A percentile compares a stretch with the other conserved stretches of the same genome.
Conservation (phyloP, 53 echinoderm and acorn worm genomes). For the Zoroaster sp. region DNA sequence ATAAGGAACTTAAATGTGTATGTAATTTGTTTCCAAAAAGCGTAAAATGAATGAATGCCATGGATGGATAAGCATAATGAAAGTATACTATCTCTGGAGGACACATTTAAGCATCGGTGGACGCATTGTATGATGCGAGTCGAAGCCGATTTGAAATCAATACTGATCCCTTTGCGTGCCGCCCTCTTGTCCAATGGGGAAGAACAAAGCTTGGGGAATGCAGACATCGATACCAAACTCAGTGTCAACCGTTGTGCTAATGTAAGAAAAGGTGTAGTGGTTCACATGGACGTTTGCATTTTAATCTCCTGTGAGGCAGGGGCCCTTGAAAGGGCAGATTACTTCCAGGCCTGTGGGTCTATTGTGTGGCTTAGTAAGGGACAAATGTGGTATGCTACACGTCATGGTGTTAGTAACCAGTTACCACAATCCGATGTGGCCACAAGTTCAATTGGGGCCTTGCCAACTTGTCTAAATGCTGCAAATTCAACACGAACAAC, state of each 20-base stretch:
- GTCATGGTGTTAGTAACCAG: constrained; percentile 15
- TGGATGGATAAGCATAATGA: background rate
- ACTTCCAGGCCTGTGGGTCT: constrained; percentile 15
- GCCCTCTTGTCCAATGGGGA: constrained; percentile 8
- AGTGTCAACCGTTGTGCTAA: background rate
- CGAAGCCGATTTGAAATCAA: background rate
- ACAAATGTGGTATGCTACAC: background rate
- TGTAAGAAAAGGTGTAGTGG: constrained; percentile 29
- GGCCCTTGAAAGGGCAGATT: constrained; percentile 29
- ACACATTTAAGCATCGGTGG: too few species aligned
- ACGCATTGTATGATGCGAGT: background rate
- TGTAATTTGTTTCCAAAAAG: constrained; percentile 1
- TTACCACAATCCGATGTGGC: constrained; percentile 24
- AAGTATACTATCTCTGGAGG: background rate
- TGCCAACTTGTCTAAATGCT: background rate
- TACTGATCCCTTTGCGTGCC: background rate
- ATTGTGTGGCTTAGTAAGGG: background rate
- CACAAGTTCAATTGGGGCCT: constrained; percentile 2
- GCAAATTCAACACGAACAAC: background rate
- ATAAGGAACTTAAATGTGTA: background rate
- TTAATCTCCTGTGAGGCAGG: constrained; percentile 20
- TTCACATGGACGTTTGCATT: constrained; percentile 38
- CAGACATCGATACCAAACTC: background rate
- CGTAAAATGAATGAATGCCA: background rate
- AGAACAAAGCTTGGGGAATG: constrained; percentile 16